A percentile compares a stretch with the other conserved stretches of the same genome.
phyloP scores from a whole-genome alignment of 2,888 invertebrate genomes.

The Teinopalpus imperialis region DNA sequence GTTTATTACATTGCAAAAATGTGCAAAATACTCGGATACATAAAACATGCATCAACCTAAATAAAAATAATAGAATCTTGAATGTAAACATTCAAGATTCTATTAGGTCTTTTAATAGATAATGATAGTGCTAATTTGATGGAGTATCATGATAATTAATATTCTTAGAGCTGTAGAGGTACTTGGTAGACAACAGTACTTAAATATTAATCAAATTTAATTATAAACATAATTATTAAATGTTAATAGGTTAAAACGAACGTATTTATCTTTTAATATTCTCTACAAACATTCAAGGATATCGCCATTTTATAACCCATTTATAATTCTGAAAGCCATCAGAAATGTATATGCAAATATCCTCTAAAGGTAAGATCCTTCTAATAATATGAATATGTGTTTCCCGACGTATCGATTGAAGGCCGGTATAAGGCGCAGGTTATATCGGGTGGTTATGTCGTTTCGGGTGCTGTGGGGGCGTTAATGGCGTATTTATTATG shows the following conservation, averaged over 20 bases:
- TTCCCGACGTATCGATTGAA: conserved; percentile 12
- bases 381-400: conserved; percentile 17
- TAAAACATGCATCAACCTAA: too few species aligned
- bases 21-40: conserved; percentile 16
- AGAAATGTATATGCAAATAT: conserved; percentile 6
- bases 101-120: background rate
- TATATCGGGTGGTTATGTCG: conserved; percentile 59
- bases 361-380: background rate
- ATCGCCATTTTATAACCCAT: too few species aligned
- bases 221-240: conserved; percentile 1
- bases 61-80: too few species aligned
- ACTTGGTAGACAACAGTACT: too few species aligned
- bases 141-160: conserved; percentile 6
- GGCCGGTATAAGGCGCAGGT: conserved; percentile 24
- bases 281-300: conserved; percentile 6
- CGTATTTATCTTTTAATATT: too few species aligned
- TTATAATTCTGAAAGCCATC: too few species aligned
- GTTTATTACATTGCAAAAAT: conserved; percentile 9
- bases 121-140: conserved; percentile 15
- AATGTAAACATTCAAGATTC: conserved; percentile 7
- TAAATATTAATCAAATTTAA: conserved; percentile 15
- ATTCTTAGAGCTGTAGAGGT: conserved; percentile 13
- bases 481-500: conserved; percentile 82
- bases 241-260: background rate
- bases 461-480: conserved; percentile 79